These are phyloP conservation scores for Eulemur albifrons DNA, from an alignment of 2,797 vertebrate genomes.

Conservation along the genomic window DNA sequence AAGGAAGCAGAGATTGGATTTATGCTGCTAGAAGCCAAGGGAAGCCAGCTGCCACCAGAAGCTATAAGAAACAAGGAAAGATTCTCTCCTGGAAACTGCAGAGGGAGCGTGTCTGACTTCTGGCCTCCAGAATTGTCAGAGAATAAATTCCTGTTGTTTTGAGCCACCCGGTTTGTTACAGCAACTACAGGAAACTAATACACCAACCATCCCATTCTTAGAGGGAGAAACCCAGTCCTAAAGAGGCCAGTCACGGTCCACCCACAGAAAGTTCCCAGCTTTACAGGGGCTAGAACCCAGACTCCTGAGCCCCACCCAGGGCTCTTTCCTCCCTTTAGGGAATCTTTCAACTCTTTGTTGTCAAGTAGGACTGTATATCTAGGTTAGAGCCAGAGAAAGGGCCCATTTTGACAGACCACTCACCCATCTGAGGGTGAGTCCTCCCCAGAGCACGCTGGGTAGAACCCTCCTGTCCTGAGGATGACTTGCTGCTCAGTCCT, in stretches of 20 bases:
- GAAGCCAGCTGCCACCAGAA: background rate
- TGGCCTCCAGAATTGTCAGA: background rate
- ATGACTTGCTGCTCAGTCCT: background rate
- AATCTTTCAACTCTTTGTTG: background rate
- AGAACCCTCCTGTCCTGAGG: background rate
- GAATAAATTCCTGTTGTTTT: background rate
- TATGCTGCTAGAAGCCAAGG: background rate
- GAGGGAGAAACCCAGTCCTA: background rate
- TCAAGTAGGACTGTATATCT: background rate
- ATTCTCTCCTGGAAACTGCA: background rate
- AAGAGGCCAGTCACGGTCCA: background rate
- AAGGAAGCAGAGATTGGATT: background rate
- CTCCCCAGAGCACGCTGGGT: background rate
- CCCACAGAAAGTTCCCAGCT: background rate
- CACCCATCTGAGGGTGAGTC: background rate
- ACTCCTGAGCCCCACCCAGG: accelerated
- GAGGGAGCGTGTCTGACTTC: background rate
- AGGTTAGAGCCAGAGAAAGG: background rate
- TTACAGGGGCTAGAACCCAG: background rate
- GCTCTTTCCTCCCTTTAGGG: background rate
- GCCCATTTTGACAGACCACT: background rate
- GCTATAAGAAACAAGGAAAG: background rate
- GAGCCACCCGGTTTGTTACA: background rate
- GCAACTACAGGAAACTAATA: background rate
- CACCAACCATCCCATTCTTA: background rate